Evolutionary conservation across 2,888 invertebrate genomes (phyloP).

Genomic region (Pristionchus exspectatus): DNA sequence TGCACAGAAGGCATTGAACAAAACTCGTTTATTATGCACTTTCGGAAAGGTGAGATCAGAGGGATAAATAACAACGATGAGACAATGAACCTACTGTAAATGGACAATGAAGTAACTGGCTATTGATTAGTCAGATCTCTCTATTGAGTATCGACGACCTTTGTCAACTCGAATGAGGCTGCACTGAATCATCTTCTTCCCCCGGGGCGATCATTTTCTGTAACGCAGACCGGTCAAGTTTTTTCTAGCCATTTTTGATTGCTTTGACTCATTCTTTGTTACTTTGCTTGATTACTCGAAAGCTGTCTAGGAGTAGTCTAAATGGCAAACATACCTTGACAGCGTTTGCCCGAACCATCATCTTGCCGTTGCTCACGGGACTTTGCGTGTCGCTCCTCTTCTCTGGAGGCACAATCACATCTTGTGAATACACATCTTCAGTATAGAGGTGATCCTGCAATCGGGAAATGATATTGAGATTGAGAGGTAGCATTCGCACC

Average conservation of each 20-base stretch:
- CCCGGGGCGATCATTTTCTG: slow-evolving; percentile 46
- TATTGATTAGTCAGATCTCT: not conserved
- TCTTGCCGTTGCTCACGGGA: not conserved
- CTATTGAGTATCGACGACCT: slow-evolving; percentile 19
- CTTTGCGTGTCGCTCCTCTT: not conserved
- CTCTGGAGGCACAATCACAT: not conserved
- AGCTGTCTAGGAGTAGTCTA: not conserved
- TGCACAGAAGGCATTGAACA: not conserved
- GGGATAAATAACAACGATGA: slow-evolving; percentile 36
- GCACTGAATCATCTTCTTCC: slow-evolving; percentile 30
- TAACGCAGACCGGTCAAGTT: slow-evolving; percentile 33
- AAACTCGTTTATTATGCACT: slow-evolving; percentile 40
- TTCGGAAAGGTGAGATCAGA: slow-evolving; percentile 20
- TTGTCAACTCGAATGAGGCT: slow-evolving; percentile 28
- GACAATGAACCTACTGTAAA: slow-evolving; percentile 39
- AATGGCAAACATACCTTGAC: not conserved
- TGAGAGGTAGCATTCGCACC: not conserved
- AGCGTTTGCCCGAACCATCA: not conserved
- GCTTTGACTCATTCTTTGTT: slow-evolving; percentile 35
- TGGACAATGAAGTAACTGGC: not conserved
- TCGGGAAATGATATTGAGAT: not conserved
- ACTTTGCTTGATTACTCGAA: not conserved
- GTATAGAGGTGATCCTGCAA: not conserved
- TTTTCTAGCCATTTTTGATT: not conserved
- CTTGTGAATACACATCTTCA: not conserved